These are phyloP conservation scores for Aegotheles bennettii DNA, from an alignment of 2,113 vertebrate species.

Conservation along the genomic window DNA sequence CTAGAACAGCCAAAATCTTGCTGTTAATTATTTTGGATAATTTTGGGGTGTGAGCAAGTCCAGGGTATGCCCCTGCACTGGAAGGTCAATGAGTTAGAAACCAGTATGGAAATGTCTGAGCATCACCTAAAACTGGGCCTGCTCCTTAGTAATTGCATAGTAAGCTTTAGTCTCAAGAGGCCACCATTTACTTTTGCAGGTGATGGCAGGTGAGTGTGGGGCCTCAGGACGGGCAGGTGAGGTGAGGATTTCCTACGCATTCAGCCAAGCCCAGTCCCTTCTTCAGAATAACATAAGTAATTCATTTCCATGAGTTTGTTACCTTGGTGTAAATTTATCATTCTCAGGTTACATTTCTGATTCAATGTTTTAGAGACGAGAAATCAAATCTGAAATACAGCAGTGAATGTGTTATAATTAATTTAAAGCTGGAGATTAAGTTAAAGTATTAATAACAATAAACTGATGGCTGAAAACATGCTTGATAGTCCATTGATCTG, in stretches of 20 bases:
- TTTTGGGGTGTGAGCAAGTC: neutral
- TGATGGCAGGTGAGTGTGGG: accelerated
- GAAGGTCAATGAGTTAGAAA: neutral
- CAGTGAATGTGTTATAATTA: neutral
- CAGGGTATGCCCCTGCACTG: neutral
- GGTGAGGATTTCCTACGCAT: accelerated
- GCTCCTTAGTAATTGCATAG: neutral
- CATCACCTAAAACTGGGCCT: neutral
- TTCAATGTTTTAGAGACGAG: neutral
- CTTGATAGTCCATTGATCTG: conserved; percentile 52
- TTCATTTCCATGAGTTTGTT: neutral
- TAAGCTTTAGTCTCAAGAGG: neutral
- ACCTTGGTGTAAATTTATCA: neutral
- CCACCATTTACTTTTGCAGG: neutral
- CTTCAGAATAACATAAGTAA: neutral
- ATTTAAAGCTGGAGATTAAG: conserved; percentile 43
- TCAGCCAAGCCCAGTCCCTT: neutral
- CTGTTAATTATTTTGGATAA: neutral
- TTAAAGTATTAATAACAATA: conserved; percentile 55
- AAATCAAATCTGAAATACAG: conserved; percentile 38
- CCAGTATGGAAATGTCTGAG: neutral
- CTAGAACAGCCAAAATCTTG: neutral
- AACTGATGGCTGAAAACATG: neutral
- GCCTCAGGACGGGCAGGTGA: neutral
- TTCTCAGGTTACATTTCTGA: neutral